Evolutionary conservation across 2,113 vertebrate genomes (phyloP).

Genomic region (Holacanthus passer): DNA sequence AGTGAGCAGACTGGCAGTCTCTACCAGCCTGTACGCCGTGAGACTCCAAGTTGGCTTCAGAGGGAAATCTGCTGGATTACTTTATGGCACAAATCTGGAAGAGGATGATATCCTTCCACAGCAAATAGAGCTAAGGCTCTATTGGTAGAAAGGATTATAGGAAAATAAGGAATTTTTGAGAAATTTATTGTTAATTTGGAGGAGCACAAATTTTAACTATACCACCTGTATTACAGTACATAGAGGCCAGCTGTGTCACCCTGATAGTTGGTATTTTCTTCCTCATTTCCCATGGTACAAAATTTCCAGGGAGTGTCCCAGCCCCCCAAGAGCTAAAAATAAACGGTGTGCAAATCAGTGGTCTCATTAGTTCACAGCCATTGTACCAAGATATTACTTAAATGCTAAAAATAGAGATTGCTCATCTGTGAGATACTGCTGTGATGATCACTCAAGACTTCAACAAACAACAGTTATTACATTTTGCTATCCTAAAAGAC

Average conservation of each 20-base stretch:
- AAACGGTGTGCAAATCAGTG: background rate
- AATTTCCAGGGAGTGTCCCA: conserved; percentile 8
- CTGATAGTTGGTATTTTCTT: background rate
- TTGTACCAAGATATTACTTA: background rate
- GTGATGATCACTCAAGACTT: background rate
- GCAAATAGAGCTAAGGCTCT: background rate
- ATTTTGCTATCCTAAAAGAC: background rate
- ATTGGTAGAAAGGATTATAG: background rate
- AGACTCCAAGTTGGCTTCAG: conserved; percentile 13
- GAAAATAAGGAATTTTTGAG: too few species aligned
- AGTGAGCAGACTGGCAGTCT: conserved; percentile 25
- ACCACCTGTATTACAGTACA: background rate
- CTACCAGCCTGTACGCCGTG: background rate
- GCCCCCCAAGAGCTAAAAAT: background rate
- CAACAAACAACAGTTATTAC: too few species aligned
- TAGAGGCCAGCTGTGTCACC: background rate
- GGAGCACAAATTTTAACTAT: background rate
- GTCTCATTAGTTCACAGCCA: background rate
- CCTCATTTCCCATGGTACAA: background rate
- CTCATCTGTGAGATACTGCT: background rate
- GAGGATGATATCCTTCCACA: background rate
- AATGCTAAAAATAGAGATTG: background rate
- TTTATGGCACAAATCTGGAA: background rate
- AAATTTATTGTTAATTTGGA: too few species aligned
- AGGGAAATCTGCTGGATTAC: conserved; percentile 22